A percentile compares a stretch with the other conserved stretches of the same genome.
Evolutionary conservation across 2,797 vertebrate species (phyloP).

Genomic region (Lophotriccus pileatus): DNA sequence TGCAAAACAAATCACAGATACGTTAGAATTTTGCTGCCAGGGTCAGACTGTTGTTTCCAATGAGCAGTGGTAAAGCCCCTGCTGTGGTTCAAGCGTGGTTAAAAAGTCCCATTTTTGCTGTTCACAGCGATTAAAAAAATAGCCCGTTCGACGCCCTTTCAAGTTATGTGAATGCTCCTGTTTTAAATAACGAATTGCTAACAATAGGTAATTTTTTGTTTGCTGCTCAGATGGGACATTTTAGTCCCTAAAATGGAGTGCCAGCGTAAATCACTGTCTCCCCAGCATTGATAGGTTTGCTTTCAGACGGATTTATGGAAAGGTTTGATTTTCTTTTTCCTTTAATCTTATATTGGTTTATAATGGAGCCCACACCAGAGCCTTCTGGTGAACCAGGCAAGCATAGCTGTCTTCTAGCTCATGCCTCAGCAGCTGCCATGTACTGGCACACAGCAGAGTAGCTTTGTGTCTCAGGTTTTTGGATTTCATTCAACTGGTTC

Average conservation of each 20-base stretch:
- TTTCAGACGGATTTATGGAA: neutral
- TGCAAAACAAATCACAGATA: slow-evolving; percentile 33
- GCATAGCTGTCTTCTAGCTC: neutral
- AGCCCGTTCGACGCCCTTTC: neutral
- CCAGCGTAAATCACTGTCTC: neutral
- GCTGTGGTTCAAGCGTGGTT: slow-evolving; percentile 15
- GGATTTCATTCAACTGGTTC: neutral
- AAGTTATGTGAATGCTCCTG: slow-evolving; percentile 1
- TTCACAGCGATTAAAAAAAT: slow-evolving; percentile 4
- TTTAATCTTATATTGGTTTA: slow-evolving; percentile 20
- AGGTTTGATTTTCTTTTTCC: neutral
- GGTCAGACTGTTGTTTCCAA: neutral
- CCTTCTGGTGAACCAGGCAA: neutral
- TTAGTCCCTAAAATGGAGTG: neutral
- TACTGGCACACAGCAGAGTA: slow-evolving; percentile 2
- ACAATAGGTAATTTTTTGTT: slow-evolving; percentile 25
- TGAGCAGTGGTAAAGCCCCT: slow-evolving; percentile 3
- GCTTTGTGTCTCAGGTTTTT: slow-evolving; percentile 15
- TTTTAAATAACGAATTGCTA: slow-evolving; percentile 27
- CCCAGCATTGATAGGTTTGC: neutral
- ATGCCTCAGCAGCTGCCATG: neutral
- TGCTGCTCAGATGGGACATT: neutral
- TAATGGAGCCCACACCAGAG: neutral
- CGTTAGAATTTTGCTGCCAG: neutral
- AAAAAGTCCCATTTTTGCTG: slow-evolving; percentile 2